Conservation (phyloP, 1,140 invertebrate species). For the Zophobas atratus region DNA sequence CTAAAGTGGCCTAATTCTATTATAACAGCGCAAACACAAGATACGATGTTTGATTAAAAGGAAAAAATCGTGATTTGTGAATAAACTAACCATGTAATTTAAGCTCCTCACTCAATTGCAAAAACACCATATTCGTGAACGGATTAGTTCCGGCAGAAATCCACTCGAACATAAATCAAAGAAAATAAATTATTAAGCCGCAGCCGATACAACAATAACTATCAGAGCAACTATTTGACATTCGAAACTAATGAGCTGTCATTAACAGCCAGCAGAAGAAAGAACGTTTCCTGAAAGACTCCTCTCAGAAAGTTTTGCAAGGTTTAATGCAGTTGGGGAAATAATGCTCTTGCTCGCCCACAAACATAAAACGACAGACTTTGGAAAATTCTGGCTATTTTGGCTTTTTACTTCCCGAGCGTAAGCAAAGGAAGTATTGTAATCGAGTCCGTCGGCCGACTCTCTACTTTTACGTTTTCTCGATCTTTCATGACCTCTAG, state of each 20-base stretch:
- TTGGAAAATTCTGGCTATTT: no score
- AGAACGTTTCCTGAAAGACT: no score
- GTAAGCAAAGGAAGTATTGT: no score
- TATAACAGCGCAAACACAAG: conserved; percentile 11
- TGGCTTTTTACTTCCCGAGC: no score
- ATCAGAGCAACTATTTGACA: conserved; percentile 9
- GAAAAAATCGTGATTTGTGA: background rate
- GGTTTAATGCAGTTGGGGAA: no score
- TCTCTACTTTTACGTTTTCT: no score
- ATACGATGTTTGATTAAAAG: conserved; percentile 9
- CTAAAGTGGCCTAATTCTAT: conserved; percentile 15
- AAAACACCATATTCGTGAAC: conserved; percentile 25
- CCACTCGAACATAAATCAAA: conserved; percentile 29
- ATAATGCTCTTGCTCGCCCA: no score
- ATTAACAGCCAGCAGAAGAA: background rate
- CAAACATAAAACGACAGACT: no score
- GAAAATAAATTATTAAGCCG: conserved; percentile 1
- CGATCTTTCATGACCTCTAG: no score
- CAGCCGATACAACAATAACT: conserved; percentile 16
- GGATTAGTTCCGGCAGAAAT: conserved; percentile 6
- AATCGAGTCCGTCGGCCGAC: no score
- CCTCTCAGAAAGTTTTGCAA: no score
- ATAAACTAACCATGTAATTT: conserved; percentile 25
- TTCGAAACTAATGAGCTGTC: conserved; percentile 11
- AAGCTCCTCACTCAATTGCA: background rate